Evolutionary conservation across 2,113 vertebrate species (phyloP).

Genomic region (Alouatta palliata): DNA sequence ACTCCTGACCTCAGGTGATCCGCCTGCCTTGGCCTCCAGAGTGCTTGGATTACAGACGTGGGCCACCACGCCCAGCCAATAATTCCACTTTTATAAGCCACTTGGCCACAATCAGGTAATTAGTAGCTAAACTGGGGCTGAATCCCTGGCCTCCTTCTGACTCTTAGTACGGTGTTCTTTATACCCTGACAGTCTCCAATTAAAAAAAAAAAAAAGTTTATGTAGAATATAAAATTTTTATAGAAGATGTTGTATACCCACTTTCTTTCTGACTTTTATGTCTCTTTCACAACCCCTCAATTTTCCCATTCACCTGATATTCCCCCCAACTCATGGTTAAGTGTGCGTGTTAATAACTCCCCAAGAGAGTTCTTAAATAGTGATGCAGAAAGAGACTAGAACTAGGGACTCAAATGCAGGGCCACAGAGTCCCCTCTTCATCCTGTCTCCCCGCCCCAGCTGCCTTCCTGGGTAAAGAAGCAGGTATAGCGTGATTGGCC

Average conservation of each 20-base stretch:
- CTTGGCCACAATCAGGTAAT: neutral
- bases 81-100: neutral
- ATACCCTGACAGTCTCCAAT: neutral
- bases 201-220: neutral
- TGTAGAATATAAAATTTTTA: neutral
- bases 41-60: no score
- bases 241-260: neutral
- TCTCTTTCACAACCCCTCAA: neutral
- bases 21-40: no score
- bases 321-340: neutral
- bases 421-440: neutral
- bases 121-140: neutral
- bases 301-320: neutral
- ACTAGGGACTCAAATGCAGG: neutral
- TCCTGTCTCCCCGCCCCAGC: rapidly evolving
- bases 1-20: no score
- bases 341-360: neutral
- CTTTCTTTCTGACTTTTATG: neutral
- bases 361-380: neutral
- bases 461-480: neutral
- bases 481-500: neutral
- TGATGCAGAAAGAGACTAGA: neutral
- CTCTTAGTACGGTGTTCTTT: neutral
- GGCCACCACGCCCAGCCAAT: no score
- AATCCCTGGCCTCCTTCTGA: neutral